Percentiles rank a stretch among this genome's conserved stretches.
Conservation (phyloP, 2,888 invertebrate genomes). For the Drosophila dives region DNA sequence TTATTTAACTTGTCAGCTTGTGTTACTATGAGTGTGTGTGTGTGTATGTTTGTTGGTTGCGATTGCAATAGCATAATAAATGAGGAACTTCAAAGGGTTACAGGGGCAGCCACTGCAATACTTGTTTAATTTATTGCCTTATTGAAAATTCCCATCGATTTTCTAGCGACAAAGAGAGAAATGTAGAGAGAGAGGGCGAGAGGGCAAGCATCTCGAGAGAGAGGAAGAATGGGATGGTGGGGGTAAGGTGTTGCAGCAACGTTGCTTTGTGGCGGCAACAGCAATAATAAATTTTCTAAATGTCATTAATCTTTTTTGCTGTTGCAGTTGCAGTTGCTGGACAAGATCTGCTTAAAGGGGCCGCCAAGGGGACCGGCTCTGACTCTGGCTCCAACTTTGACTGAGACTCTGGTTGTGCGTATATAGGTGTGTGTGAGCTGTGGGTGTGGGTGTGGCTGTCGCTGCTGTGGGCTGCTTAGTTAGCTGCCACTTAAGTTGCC, state of each 20-base stretch:
- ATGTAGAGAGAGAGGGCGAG: background rate
- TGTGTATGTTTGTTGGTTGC: slow-evolving; percentile 23
- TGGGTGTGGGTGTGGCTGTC: background rate
- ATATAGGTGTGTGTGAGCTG: background rate
- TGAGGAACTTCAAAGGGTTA: slow-evolving; percentile 59
- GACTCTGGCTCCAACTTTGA: background rate
- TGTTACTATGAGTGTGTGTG: background rate
- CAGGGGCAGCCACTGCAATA: slow-evolving; percentile 30
- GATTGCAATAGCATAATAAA: slow-evolving; percentile 75
- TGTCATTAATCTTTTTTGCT: slow-evolving; percentile 75
- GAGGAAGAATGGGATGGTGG: background rate
- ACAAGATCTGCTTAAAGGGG: slow-evolving; percentile 10
- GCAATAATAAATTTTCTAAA: slow-evolving; percentile 80
- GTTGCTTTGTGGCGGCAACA: slow-evolving; percentile 58
- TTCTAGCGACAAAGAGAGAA: slow-evolving; percentile 14
- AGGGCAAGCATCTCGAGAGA: too few species aligned
- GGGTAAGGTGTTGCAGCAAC: slow-evolving; percentile 41
- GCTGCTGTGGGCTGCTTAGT: slow-evolving; percentile 32
- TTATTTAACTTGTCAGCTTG: background rate
- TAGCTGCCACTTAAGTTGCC: slow-evolving; percentile 45
- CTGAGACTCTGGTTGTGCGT: background rate
- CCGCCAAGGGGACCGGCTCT: background rate
- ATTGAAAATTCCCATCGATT: slow-evolving; percentile 69
- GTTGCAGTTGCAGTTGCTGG: slow-evolving; percentile 49
- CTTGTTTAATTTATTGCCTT: slow-evolving; percentile 67